Evolutionary conservation across 1,140 invertebrate genomes (phyloP).

Genomic region (Globodera ellingtonae): DNA sequence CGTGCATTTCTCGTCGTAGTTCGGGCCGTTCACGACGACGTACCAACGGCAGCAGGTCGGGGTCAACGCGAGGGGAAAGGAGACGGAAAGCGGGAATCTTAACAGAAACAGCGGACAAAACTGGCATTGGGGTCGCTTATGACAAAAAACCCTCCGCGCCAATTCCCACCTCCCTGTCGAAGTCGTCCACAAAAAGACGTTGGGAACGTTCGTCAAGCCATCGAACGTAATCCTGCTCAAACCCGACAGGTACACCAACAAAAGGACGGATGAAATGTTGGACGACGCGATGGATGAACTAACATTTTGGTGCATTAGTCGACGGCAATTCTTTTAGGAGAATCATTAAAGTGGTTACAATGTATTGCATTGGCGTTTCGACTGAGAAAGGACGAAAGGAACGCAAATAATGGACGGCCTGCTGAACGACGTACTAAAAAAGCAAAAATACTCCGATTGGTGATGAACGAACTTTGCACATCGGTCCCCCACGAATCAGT

Average conservation of each 20-base stretch:
- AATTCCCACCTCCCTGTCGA: slow-evolving; percentile 33
- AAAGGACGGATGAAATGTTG: slow-evolving; percentile 51
- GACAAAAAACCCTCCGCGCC: background rate
- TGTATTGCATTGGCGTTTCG: slow-evolving; percentile 64
- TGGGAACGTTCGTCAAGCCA: slow-evolving; percentile 56
- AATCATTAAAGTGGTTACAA: slow-evolving; percentile 3
- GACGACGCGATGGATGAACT: slow-evolving; percentile 58
- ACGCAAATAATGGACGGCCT: slow-evolving; percentile 59
- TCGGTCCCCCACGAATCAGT: slow-evolving; percentile 52
- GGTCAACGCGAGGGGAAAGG: slow-evolving; percentile 57
- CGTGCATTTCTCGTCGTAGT: slow-evolving; percentile 45
- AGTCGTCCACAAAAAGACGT: slow-evolving; percentile 59
- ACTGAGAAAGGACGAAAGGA: slow-evolving; percentile 56
- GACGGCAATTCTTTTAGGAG: background rate
- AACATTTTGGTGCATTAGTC: slow-evolving; percentile 55
- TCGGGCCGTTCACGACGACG: slow-evolving; percentile 42
- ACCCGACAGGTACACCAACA: slow-evolving; percentile 39
- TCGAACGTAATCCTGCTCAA: slow-evolving; percentile 56
- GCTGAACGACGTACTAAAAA: slow-evolving; percentile 59
- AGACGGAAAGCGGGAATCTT: slow-evolving; percentile 59
- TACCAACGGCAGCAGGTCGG: slow-evolving; percentile 54
- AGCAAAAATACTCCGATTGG: background rate
- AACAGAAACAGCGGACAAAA: slow-evolving; percentile 1
- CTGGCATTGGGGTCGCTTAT: background rate
- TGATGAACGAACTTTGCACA: slow-evolving; percentile 49